These are phyloP conservation scores for Delia radicum DNA, from an alignment of 1,140 invertebrate species.

Conservation along the genomic window DNA sequence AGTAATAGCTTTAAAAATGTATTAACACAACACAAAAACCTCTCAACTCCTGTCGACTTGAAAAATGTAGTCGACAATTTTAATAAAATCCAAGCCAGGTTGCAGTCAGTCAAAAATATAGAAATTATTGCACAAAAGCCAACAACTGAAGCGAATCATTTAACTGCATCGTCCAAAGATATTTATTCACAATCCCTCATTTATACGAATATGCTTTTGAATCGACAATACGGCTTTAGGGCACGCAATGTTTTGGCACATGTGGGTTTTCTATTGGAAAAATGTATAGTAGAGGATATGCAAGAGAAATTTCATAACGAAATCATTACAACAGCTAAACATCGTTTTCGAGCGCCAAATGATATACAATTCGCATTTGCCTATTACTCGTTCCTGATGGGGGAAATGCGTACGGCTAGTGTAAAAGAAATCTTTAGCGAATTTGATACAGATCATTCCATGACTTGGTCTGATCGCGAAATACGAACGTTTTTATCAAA, in stretches of 20 bases:
- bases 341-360: slow-evolving; percentile 65
- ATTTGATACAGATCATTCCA: slow-evolving; percentile 75
- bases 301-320: slow-evolving; percentile 67
- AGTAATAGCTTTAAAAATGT: slow-evolving; percentile 29
- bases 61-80: slow-evolving; percentile 44
- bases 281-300: slow-evolving; percentile 66
- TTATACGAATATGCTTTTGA: slow-evolving; percentile 76
- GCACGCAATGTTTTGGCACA: slow-evolving; percentile 75
- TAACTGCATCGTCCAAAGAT: slow-evolving; percentile 60
- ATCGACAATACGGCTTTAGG: slow-evolving; percentile 72
- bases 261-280: slow-evolving; percentile 78
- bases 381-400: slow-evolving; percentile 79
- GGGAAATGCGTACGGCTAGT: slow-evolving; percentile 61
- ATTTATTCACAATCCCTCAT: slow-evolving; percentile 76
- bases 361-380: slow-evolving; percentile 84
- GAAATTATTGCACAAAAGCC: slow-evolving; percentile 40
- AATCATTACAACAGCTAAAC: slow-evolving; percentile 68
- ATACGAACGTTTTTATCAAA: slow-evolving; percentile 72
- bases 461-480: slow-evolving; percentile 79
- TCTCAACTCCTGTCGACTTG: slow-evolving; percentile 39
- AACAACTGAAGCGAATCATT: slow-evolving; percentile 30
- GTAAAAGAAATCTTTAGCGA: slow-evolving; percentile 69
- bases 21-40: slow-evolving; percentile 40
- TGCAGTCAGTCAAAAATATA: neutral
- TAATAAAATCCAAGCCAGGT: slow-evolving; percentile 31